Evolutionary conservation across 2,888 invertebrate genomes (phyloP), one percentile per base, ranked within the genome.

Genomic region (Acronicta leporina): DNA sequence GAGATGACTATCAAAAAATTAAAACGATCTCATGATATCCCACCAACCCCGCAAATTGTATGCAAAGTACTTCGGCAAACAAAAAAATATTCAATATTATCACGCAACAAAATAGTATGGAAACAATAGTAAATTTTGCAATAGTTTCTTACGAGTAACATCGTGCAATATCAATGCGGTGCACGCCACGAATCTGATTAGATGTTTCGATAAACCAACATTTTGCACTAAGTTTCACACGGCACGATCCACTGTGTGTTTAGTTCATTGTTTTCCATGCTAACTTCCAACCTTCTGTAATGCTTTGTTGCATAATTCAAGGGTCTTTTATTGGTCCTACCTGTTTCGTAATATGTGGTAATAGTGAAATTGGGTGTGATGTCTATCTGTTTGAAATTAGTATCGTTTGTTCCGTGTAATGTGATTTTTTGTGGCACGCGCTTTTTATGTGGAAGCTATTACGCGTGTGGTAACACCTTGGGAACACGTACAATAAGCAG

Each of bases 201-300:
- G 87, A 87, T 88, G 82, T 66, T 63, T 77, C 80, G 87, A 89
- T 88, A 88, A 86, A 85, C 77, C 76, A 81, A 75, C 79, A 77
- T 78, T 79, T 79, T 80, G 63, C 63, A 72, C 64, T 53, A 70
- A 77, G 80, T 76, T 87, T 88, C 86, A 83, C 86, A 87, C 85
- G 85, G 82, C 83, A 82, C 81, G 75, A 72, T 82, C 73, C 49
- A 58, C 53, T 66, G 68, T 69, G 63, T 80, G 77, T 77, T 83
- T 75, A 76, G 79, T 82, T 85, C 84, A 83, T 86, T 87, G 86
- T 87, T 84, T 82, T 82, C 78, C 68, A 80, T 75, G 75, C 77
- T 75, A 74, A 75, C 64, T 75, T 80, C 62, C 75, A 63, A 77
- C 75, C 81, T 84, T 83, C 75, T 66, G 82, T 80, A 85, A 83